These are phyloP conservation scores for Bovichtus variegatus DNA, from an alignment of 2,797 vertebrate genomes.

Conservation along the genomic window DNA sequence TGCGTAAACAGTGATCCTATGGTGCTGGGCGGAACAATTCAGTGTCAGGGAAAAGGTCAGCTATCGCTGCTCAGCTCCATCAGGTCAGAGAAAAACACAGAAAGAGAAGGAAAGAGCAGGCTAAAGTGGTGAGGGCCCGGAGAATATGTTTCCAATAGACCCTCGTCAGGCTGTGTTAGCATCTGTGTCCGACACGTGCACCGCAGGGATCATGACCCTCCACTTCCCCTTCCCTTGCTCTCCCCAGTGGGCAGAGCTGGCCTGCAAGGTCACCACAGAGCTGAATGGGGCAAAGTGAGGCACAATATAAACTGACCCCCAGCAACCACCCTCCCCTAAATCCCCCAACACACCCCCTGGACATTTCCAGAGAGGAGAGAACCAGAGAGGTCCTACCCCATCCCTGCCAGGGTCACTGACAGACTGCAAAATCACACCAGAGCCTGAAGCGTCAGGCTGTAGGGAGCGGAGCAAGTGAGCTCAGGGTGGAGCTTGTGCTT, in stretches of 20 bases:
- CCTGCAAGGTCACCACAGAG: slow-evolving; percentile 80
- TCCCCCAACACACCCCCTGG: slow-evolving; percentile 48
- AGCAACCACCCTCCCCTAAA: slow-evolving; percentile 53
- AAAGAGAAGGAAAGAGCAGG: slow-evolving; percentile 65
- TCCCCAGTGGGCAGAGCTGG: slow-evolving; percentile 80
- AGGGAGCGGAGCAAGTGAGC: slow-evolving; percentile 36
- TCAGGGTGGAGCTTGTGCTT: slow-evolving; percentile 31
- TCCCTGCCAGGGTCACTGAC: slow-evolving; percentile 81
- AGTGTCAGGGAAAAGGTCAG: slow-evolving; percentile 85
- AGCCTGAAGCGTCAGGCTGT: slow-evolving; percentile 55
- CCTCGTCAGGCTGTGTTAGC: slow-evolving; percentile 91
- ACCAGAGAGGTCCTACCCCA: slow-evolving; percentile 60
- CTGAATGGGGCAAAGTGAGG: slow-evolving; percentile 70
- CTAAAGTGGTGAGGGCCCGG: slow-evolving; percentile 86
- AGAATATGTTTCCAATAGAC: slow-evolving; percentile 98
- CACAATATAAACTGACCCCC: slow-evolving; percentile 74
- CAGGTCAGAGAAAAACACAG: slow-evolving; percentile 81
- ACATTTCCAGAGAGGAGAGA: slow-evolving; percentile 62
- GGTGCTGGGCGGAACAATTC: slow-evolving; percentile 82
- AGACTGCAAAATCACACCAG: slow-evolving; percentile 81
- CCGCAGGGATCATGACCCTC: slow-evolving; percentile 91
- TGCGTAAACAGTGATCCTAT: slow-evolving; percentile 83
- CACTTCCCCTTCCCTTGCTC: slow-evolving; percentile 84
- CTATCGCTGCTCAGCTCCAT: slow-evolving; percentile 84
- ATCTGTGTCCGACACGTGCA: slow-evolving; percentile 87